These are phyloP conservation scores for Liasis olivaceus DNA, from an alignment of 2,797 vertebrate species.

Conservation along the genomic window DNA sequence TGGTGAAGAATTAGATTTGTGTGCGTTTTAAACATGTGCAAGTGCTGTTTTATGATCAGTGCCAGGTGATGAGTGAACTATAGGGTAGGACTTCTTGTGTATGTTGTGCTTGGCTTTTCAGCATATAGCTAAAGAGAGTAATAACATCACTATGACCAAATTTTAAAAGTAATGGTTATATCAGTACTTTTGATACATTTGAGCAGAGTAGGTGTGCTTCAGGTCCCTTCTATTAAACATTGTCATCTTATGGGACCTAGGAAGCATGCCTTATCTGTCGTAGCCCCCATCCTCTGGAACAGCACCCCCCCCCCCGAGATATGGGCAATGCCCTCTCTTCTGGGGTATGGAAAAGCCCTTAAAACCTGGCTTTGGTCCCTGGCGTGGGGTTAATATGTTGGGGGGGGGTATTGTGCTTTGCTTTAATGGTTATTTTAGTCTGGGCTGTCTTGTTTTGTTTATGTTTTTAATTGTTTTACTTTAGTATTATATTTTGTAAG, in stretches of 20 bases:
- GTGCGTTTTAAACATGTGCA: background rate
- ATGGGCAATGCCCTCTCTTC: too few species aligned
- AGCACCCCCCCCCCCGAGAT: too few species aligned
- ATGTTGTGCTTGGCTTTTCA: background rate
- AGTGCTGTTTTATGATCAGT: background rate
- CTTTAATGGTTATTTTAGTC: background rate
- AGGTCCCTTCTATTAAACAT: background rate
- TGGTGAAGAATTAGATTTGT: background rate
- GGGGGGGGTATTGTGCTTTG: background rate
- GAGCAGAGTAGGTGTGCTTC: background rate
- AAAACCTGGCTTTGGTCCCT: background rate
- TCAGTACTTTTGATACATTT: background rate
- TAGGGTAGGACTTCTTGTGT: background rate
- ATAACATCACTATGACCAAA: background rate
- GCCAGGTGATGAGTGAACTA: background rate
- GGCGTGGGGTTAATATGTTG: background rate
- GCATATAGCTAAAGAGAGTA: background rate
- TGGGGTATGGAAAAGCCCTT: too few species aligned
- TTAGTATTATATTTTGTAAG: background rate
- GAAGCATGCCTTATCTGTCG: background rate
- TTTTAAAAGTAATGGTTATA: background rate
- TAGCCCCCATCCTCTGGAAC: too few species aligned
- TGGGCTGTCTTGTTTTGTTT: background rate
- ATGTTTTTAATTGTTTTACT: background rate
- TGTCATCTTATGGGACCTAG: background rate